Evolutionary conservation across 2,113 vertebrate species (phyloP).

Genomic region (Myotis lucifugus): DNA sequence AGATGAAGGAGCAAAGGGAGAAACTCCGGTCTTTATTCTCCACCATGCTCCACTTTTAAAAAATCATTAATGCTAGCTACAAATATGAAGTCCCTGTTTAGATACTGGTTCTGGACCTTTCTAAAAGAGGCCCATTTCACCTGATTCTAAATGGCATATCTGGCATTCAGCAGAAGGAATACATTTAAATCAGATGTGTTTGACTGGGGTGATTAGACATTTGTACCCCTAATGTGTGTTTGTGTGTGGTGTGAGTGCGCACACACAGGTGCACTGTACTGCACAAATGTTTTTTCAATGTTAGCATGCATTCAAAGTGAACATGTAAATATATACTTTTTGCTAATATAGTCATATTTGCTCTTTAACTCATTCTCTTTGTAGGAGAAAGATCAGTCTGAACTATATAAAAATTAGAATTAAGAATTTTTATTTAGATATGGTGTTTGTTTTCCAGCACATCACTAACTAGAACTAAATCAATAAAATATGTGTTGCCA

Average conservation of each 20-base stretch:
- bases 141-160: neutral
- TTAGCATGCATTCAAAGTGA: constrained; percentile 14
- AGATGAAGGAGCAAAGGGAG: neutral
- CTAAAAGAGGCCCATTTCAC: neutral
- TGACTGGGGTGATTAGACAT: constrained; percentile 25
- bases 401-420: constrained; percentile 44
- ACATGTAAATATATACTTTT: neutral
- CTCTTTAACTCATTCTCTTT: constrained; percentile 29
- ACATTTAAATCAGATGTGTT: constrained; percentile 39
- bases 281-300: constrained; percentile 28
- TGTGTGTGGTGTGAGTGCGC: neutral
- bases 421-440: constrained; percentile 27
- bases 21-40: neutral
- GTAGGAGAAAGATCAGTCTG: neutral
- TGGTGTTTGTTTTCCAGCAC: constrained; percentile 22
- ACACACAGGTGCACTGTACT: neutral
- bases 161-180: neutral
- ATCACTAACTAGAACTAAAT: neutral
- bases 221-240: neutral
- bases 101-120: neutral
- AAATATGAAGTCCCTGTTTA: neutral
- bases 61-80: neutral
- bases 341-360: neutral
- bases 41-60: neutral
- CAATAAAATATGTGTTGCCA: neutral